Conservation (phyloP, 2,888 invertebrate genomes). For the Siphonodentalium dalli region DNA sequence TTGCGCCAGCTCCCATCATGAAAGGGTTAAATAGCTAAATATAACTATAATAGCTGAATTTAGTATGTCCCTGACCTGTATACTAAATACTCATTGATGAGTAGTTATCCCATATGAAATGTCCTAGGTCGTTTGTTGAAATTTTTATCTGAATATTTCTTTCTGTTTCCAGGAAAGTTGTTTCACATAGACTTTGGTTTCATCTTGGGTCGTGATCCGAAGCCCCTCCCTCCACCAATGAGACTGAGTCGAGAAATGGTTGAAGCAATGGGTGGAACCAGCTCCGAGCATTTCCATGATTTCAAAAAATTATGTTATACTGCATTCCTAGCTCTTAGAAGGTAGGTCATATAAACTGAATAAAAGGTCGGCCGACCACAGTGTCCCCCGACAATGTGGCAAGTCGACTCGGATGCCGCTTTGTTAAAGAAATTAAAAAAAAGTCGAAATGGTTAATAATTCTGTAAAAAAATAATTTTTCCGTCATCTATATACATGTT, state of each 20-base stretch:
- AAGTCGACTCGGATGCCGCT: too few species aligned
- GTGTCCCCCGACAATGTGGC: too few species aligned
- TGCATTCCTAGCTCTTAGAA: constrained; percentile 90
- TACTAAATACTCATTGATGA: neutral
- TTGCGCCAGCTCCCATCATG: neutral
- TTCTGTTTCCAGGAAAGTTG: constrained; percentile 50
- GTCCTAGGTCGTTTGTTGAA: neutral
- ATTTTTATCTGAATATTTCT: neutral
- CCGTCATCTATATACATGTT: too few species aligned
- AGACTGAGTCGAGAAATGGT: constrained; percentile 99
- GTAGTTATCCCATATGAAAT: too few species aligned
- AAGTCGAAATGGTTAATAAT: too few species aligned
- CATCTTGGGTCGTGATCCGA: constrained; percentile 96
- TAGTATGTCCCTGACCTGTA: neutral
- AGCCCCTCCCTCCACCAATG: constrained; percentile 98
- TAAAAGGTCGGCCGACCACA: neutral
- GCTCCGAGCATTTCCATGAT: constrained; percentile 88
- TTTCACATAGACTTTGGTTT: constrained; percentile 81
- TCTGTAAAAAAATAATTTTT: too few species aligned
- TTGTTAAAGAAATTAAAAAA: too few species aligned
- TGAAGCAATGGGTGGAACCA: constrained; percentile 75
- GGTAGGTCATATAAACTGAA: constrained; percentile 67
- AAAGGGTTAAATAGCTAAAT: neutral
- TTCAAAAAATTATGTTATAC: constrained; percentile 92
- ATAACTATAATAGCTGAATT: neutral